Base-by-base conservation (phyloP, 1,140 invertebrate species). In the Musca vetustissima region DNA sequence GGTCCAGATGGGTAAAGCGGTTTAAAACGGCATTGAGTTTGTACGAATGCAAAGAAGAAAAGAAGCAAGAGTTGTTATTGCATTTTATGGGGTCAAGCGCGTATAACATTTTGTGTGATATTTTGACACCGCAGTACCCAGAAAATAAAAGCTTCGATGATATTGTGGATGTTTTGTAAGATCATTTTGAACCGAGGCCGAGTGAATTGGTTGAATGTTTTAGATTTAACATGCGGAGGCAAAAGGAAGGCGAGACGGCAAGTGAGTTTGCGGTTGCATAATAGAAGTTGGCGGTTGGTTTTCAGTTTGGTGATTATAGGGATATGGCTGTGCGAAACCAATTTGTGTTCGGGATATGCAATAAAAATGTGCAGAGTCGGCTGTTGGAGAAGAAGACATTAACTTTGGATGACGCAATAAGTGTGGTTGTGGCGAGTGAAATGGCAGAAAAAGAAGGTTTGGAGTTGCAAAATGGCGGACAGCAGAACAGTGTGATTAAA, bases 1-100 rank as follows among this genome's bases (percentile, higher is more conserved):
- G 69, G 69, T 24, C 48, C 6, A 24, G 74, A 50, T 73, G 67
- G 71, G 32, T 75, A 19, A 53, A 72, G 67, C 57, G 72, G 6
- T 57, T 75, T 43, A 68, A 75, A 65, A 71, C 59, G 8, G 69
- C 72, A 6, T 72, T 72, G 21, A 53, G 49, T 13, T 65, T 75
- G 13, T 67, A 71, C 7, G 68, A 71, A 52, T 66, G 69, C 15
- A 4, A 64, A 6, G 64, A 68, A 1, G 67, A 21, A 1, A 19
- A 59, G 0, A 32, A 68, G 50, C 61, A 65, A 0, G 28, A 65
- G 4, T 71, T 71, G 17, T 22, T 73, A 22, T 52, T 73, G 24
- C 69, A 74, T 55, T 72, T 67, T 28, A 70, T 73, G 17, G 69
- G 70, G 6, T 47, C 43, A 11, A 59, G 66, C 21, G 68, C 66